These are phyloP conservation scores for Gracilinanus agilis DNA, from an alignment of 2,113 vertebrate species.

Conservation along the genomic window DNA sequence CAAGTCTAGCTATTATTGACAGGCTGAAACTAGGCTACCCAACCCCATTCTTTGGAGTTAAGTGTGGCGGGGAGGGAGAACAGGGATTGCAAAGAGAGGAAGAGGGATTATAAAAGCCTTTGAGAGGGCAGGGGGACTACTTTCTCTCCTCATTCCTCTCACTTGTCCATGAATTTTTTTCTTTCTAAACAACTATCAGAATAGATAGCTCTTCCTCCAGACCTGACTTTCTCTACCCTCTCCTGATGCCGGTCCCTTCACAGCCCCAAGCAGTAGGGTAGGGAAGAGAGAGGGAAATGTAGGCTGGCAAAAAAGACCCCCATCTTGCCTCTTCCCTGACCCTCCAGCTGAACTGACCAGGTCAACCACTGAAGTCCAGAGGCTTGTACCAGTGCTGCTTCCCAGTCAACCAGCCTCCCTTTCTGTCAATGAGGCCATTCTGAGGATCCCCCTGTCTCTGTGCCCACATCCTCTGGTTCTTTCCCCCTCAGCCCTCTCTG, in stretches of 20 bases:
- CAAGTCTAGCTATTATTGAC: background rate
- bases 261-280: background rate
- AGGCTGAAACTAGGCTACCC: background rate
- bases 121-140: background rate
- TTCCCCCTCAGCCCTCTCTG: background rate
- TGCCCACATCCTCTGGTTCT: slow-evolving; percentile 29
- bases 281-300: background rate
- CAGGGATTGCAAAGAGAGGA: background rate
- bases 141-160: background rate
- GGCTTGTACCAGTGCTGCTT: background rate
- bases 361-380: background rate
- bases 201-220: background rate
- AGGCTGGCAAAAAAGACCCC: background rate
- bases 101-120: background rate
- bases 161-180: background rate
- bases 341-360: background rate
- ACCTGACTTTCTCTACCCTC: background rate
- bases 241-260: background rate
- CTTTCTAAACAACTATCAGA: background rate
- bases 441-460: background rate
- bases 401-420: background rate
- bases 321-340: background rate
- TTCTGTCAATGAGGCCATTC: background rate
- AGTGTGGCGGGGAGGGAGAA: background rate
- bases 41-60: background rate